Conservation (phyloP, 2,113 vertebrate species). For the Xerus inauris region DNA sequence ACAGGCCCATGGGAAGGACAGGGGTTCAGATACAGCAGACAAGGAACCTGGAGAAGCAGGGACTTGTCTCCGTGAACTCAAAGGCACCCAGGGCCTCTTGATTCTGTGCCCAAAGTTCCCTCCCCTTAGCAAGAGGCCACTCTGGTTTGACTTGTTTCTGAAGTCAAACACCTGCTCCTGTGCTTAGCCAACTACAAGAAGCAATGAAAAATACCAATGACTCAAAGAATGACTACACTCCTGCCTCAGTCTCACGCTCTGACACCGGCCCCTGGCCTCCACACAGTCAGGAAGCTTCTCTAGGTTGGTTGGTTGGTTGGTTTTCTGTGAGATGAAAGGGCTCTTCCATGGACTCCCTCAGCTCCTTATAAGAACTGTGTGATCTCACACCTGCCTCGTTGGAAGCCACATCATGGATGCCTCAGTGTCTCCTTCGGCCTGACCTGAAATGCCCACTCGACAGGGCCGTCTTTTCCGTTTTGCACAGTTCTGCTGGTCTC, state of each 20-base stretch:
- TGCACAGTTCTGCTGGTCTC: neutral
- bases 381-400: neutral
- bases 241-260: rapidly evolving
- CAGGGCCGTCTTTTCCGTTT: no score
- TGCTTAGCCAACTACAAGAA: neutral
- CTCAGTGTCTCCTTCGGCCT: neutral
- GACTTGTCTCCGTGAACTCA: neutral
- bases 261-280: neutral
- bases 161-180: no score
- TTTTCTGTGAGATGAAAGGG: neutral
- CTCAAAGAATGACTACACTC: neutral
- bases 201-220: neutral
- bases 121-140: neutral
- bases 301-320: no score
- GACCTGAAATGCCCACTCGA: neutral
- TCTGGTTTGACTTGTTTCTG: neutral
- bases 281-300: neutral
- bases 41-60: rapidly evolving
- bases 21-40: neutral
- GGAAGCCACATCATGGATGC: neutral
- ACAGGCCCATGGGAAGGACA: neutral
- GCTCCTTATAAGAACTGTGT: no score
- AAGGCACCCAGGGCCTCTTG: no score
- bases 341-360: neutral
- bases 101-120: neutral